phyloP scores from a whole-genome alignment of 2,797 vertebrate genomes.

The Mionectes olivaceus region DNA sequence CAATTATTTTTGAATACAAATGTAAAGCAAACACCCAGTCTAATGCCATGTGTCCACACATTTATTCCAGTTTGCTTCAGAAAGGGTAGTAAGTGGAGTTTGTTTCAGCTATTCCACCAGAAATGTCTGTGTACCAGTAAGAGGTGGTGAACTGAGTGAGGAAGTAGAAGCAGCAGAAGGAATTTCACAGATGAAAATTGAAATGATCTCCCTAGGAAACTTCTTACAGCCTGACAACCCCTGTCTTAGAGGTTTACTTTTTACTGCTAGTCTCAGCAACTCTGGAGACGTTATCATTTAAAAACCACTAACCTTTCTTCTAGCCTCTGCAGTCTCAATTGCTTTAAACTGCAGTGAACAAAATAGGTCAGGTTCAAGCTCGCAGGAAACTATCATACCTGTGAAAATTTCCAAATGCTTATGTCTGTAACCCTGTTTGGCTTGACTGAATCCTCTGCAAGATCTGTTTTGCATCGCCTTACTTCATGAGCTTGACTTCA shows the following conservation, averaged over 20 bases:
- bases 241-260: not conserved
- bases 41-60: not conserved
- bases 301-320: not conserved
- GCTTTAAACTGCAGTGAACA: not conserved
- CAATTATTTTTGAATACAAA: not conserved
- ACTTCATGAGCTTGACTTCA: not conserved
- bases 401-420: not conserved
- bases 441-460: not conserved
- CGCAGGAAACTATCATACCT: not conserved
- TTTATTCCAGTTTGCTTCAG: not conserved
- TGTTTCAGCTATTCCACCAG: not conserved
- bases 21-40: not conserved
- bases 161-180: not conserved
- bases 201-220: not conserved
- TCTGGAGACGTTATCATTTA: not conserved
- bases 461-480: not conserved
- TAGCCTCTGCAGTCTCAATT: not conserved
- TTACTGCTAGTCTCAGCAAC: not conserved
- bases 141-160: not conserved
- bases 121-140: not conserved
- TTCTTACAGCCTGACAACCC: not conserved
- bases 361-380: slow-evolving; percentile 11
- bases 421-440: not conserved
- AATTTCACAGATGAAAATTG: not conserved
- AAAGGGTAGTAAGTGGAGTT: not conserved